phyloP scores from a whole-genome alignment of 1,140 invertebrate species.

The Nixonia krombeini region DNA sequence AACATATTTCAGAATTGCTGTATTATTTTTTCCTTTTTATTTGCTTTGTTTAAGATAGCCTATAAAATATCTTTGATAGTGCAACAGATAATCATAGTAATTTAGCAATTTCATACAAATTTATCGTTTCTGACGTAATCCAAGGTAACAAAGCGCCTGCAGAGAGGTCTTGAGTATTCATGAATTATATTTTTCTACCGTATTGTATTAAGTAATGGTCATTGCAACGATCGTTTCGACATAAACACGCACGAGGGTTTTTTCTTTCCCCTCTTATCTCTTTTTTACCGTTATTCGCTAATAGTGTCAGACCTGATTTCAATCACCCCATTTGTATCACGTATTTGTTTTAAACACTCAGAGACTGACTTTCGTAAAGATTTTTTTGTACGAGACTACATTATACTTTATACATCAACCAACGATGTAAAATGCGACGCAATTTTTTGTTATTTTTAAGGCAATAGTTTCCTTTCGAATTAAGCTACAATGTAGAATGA shows the following conservation, averaged over 20 bases:
- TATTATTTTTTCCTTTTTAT: not conserved
- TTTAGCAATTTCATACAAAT: not conserved
- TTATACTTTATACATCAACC: no score
- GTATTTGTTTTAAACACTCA: not conserved
- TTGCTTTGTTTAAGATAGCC: not conserved
- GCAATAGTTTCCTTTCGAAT: no score
- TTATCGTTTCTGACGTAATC: not conserved
- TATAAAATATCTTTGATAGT: not conserved
- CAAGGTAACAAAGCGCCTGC: not conserved
- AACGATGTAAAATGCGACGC: no score
- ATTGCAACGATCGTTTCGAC: slow-evolving; percentile 43
- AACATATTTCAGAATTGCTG: no score
- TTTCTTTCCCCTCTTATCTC: slow-evolving; percentile 5
- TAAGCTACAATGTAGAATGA: no score
- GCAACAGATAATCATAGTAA: not conserved
- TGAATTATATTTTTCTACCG: slow-evolving; percentile 71
- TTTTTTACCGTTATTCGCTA: not conserved
- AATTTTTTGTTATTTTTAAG: no score
- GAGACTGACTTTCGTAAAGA: not conserved
- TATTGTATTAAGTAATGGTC: slow-evolving; percentile 56
- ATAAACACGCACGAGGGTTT: slow-evolving; percentile 16
- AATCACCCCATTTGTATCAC: not conserved
- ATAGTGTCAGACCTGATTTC: not conserved
- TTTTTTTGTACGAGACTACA: no score
- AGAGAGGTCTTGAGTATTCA: slow-evolving; percentile 44